Base-by-base conservation (phyloP, 2,888 invertebrate species). In the Nematopogon swammerdamellus region DNA sequence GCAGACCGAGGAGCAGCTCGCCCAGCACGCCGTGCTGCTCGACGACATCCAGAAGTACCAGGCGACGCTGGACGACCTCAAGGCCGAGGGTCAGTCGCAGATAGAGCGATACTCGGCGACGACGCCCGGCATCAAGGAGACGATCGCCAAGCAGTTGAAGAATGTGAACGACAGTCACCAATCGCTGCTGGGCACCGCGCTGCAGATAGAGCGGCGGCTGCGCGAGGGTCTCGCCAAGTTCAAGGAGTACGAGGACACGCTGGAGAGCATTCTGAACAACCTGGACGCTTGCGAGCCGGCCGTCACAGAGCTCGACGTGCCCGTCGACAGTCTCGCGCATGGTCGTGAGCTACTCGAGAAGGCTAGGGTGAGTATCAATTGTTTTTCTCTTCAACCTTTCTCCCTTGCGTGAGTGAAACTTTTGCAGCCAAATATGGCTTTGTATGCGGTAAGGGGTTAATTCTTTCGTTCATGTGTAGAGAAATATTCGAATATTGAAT, bases 151-250 rank as follows among this genome's bases (percentile, higher is more conserved):
- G 36, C 96, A 97, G 65, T 67, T 96, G 48, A 87, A 86, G 61
- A 96, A 96, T 63, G 92, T 97, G 0, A 92, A 93, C 60, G 95
- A 96, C 49, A 96, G 96, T 64, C 96, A 97, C 64, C 88, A 92
- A 63, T 93, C 95, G 0, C 73, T 97, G 8, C 70, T 95, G 42
- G 88, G 91, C 51, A 96, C 95, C 1, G 96, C 95, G 0, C 68
- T 92, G 45, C 95, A 97, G 70, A 97, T 97, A 53, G 91, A 92
- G 65, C 89, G 89, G 57, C 86, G 96, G 36, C 76, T 97, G 29
- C 82, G 89, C 29, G 96, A 97, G 63, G 94, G 95, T 0, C 71
- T 95, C 53, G 87, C 89, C 20, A 95, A 95, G 67, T 97, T 97
- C 77, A 89, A 93, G 64, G 93, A 95, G 63, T 97, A 97, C 62